Percentiles rank a stretch among this genome's conserved stretches.
These are phyloP conservation scores for Spea bombifrons DNA, from an alignment of 2,113 vertebrate genomes.

Conservation along the genomic window DNA sequence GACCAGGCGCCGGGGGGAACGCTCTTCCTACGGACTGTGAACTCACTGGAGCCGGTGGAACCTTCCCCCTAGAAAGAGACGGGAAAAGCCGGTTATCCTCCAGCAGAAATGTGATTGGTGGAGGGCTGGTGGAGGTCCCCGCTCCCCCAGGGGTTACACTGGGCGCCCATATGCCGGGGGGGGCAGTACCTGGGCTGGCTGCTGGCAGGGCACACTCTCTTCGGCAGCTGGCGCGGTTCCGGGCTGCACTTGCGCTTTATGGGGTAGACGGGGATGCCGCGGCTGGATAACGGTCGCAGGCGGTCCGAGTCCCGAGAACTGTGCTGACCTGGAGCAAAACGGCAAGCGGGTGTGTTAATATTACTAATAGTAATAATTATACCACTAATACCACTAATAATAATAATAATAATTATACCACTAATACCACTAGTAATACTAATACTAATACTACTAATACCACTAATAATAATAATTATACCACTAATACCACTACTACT, in stretches of 20 bases:
- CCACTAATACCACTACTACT: too few relatives aligned
- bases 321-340: slow-evolving; percentile 42
- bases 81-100: not conserved
- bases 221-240: slow-evolving; percentile 14
- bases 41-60: not conserved
- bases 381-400: too few relatives aligned
- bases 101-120: not conserved
- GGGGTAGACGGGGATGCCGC: slow-evolving; percentile 44
- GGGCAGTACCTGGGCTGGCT: slow-evolving; percentile 9
- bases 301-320: slow-evolving; percentile 34
- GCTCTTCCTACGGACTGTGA: not conserved
- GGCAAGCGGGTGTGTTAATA: not conserved
- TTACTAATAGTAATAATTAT: too few relatives aligned
- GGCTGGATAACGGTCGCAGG: slow-evolving; percentile 35
- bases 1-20: not conserved
- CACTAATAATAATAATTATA: too few relatives aligned
- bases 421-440: too few relatives aligned
- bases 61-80: not conserved
- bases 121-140: too few relatives aligned
- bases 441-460: too few relatives aligned
- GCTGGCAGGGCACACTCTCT: slow-evolving; percentile 6
- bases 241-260: slow-evolving; percentile 47
- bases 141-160: too few relatives aligned
- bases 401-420: too few relatives aligned
- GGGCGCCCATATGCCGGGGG: too few relatives aligned